Evolutionary conservation across 1,140 invertebrate genomes (phyloP).

Genomic region (Anoplophora glabripennis): DNA sequence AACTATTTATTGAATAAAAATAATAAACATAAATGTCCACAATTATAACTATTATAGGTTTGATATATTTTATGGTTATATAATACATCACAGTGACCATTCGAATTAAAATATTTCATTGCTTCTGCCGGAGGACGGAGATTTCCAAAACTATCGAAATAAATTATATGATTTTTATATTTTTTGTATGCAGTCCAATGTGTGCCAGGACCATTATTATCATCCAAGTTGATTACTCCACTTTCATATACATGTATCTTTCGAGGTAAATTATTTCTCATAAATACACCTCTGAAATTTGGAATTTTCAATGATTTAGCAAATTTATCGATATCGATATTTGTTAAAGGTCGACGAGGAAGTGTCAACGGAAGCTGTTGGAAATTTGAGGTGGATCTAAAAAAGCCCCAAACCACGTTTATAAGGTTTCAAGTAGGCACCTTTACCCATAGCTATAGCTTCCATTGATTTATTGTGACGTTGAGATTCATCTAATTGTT

Average conservation of each 20-base stretch:
- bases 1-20: background rate
- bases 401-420: conserved; percentile 35
- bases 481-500: conserved; percentile 37
- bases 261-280: conserved; percentile 25
- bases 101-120: conserved; percentile 31
- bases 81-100: conserved; percentile 1
- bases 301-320: conserved; percentile 29
- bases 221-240: conserved; percentile 43
- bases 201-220: conserved; percentile 32
- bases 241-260: conserved; percentile 26
- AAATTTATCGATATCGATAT: conserved; percentile 34
- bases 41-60: conserved; percentile 7
- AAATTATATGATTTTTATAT: conserved; percentile 28
- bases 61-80: conserved; percentile 6
- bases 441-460: conserved; percentile 42
- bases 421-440: conserved; percentile 43
- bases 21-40: conserved; percentile 6
- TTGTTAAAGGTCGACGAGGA: conserved; percentile 28
- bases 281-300: conserved; percentile 42
- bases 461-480: conserved; percentile 45
- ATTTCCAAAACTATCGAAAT: conserved; percentile 44
- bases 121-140: conserved; percentile 34
- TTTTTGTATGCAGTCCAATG: conserved; percentile 46
- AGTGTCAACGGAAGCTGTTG: conserved; percentile 11
- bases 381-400: conserved; percentile 14